Base-by-base conservation (phyloP, 1,140 invertebrate genomes). In the Drosophila varians region DNA sequence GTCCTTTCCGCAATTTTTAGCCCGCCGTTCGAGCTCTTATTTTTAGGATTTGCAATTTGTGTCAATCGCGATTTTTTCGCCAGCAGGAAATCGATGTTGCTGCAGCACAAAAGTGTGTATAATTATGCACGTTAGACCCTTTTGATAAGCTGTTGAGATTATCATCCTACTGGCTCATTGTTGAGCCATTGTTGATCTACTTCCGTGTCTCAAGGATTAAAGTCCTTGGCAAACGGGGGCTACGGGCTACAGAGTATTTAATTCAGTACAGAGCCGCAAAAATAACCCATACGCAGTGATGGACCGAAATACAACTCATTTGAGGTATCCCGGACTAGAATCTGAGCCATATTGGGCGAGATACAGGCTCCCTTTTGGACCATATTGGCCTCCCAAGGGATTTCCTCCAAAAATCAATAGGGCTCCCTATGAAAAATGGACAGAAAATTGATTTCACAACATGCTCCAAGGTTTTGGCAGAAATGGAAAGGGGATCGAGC, bases 21-120 rank as follows among this genome's bases (percentile, higher is more conserved):
- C 26, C 54, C 43, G 19, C 28, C 43, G 11, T 3, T 2, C 2
- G 14, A 34, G 42, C 28, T 68, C 68, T 62, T 74, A 74, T 74
- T 74, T 74, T 74, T 65, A 74, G 71, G 58, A 65, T 74, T 74
- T 65, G 52, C 60, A 65, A 74, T 57, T 74, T 74, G 42, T 64
- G 70, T 73, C 70, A 74, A 65, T 58, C 71, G 51, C 36, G 69
- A 51, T 51, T 73, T 71, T 40, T 42, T 42, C 16, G 25, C 25
- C 47, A 42, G 62, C 25, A 26, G 46, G 46, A 26, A 18, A 45
- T 65, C 60, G 60, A 66, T 47, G 56, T 21, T 23, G n/a, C 8
- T 18, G 34, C 51, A 45, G 62, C 12, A 25, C 42, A 66, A n/a
- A n/a, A n/a, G 23, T 31, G 60, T 52, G 52, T 66, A 66, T 68